These are phyloP conservation scores for Anadara kagoshimensis DNA, from an alignment of 1,140 invertebrate genomes.

Conservation along the genomic window DNA sequence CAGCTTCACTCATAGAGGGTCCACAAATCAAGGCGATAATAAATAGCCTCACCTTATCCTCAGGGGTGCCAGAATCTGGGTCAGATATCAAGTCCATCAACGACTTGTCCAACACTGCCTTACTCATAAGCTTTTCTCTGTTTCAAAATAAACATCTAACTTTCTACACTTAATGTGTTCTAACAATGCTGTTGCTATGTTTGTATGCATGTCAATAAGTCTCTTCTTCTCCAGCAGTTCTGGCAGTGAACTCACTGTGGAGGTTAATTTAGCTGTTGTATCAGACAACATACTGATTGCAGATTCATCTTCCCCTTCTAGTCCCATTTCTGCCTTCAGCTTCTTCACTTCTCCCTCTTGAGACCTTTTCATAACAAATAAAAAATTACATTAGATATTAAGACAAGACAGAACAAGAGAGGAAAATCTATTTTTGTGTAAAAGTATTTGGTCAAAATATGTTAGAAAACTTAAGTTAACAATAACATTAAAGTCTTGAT, in stretches of 20 bases:
- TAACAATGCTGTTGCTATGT: constrained; percentile 94
- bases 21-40: constrained; percentile 95
- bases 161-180: constrained; percentile 91
- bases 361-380: constrained; percentile 72
- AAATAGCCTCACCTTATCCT: constrained; percentile 96
- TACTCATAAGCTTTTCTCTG: constrained; percentile 97
- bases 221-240: constrained; percentile 97
- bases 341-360: constrained; percentile 98
- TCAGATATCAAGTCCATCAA: constrained; percentile 79
- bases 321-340: constrained; percentile 91
- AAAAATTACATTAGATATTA: no score
- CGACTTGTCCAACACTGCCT: constrained; percentile 73
- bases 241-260: constrained; percentile 94
- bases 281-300: constrained; percentile 87
- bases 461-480: no score
- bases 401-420: no score
- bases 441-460: no score
- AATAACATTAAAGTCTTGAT: no score
- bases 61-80: constrained; percentile 87
- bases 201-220: constrained; percentile 98
- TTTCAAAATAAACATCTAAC: constrained; percentile 96
- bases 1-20: constrained; percentile 84
- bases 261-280: constrained; percentile 94
- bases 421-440: no score
- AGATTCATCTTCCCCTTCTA: constrained; percentile 76